These are phyloP conservation scores for Triplophysa tibetana DNA, from an alignment of 2,113 vertebrate species.

Conservation along the genomic window DNA sequence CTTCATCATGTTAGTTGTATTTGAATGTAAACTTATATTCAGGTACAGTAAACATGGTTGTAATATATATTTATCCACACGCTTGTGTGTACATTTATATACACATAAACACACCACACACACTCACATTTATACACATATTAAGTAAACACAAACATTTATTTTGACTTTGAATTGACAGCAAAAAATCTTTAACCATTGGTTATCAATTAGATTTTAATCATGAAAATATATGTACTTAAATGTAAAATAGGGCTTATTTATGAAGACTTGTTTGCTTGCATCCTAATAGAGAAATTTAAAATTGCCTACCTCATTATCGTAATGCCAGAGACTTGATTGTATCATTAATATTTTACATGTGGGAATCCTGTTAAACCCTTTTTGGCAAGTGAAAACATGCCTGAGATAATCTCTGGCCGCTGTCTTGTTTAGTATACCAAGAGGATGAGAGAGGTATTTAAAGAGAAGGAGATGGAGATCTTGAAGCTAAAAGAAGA, in stretches of 20 bases:
- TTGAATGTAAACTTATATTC: too few species aligned
- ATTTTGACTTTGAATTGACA: too few species aligned
- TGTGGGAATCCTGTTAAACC: neutral
- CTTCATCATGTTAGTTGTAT: too few species aligned
- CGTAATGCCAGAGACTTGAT: neutral
- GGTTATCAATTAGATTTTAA: too few species aligned
- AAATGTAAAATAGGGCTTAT: neutral
- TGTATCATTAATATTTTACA: neutral
- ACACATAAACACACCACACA: too few species aligned
- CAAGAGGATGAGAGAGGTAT: slow-evolving; percentile 43
- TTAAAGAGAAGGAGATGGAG: slow-evolving; percentile 32
- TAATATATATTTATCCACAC: too few species aligned
- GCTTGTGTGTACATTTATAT: too few species aligned
- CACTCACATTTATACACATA: too few species aligned
- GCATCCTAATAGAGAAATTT: neutral
- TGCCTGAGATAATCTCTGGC: neutral
- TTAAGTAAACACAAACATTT: too few species aligned
- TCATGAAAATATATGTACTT: neutral
- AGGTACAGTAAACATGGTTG: too few species aligned
- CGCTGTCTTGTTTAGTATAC: neutral
- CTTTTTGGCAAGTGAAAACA: neutral
- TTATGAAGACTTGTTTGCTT: too few species aligned
- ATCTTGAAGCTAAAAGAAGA: slow-evolving; percentile 44
- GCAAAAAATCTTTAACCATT: too few species aligned
- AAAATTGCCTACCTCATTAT: neutral